Conservation (phyloP, 2,797 vertebrate genomes). For the Cynopterus sphinx region DNA sequence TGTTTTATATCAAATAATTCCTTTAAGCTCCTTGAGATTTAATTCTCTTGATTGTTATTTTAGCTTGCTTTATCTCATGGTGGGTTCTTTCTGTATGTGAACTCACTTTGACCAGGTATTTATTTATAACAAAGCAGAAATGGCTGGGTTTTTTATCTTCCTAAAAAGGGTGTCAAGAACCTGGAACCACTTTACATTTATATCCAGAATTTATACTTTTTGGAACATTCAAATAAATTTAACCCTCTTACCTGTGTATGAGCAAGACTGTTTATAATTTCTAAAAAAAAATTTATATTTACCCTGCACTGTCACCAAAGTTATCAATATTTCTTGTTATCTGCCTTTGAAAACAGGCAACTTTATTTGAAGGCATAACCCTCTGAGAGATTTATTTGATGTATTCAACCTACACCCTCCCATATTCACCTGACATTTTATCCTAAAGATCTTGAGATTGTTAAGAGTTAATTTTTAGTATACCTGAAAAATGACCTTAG, state of each 20-base stretch:
- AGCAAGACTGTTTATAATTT: neutral
- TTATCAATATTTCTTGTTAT: neutral
- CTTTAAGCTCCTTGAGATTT: neutral
- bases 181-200: neutral
- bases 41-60: neutral
- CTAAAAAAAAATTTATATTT: neutral
- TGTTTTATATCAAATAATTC: neutral
- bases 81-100: neutral
- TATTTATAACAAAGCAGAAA: neutral
- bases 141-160: neutral
- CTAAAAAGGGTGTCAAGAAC: neutral
- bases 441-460: neutral
- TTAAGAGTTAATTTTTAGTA: neutral
- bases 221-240: neutral
- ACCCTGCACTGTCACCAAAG: neutral
- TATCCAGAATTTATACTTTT: neutral
- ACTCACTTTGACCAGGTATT: neutral
- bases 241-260: neutral
- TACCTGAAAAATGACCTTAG: neutral
- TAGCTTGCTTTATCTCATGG: neutral
- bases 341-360: neutral
- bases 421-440: neutral
- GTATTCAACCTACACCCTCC: neutral
- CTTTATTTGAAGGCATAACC: neutral
- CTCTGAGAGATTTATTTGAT: neutral